A percentile compares a stretch with the other conserved stretches of the same genome.
Conservation (phyloP, 1,140 invertebrate species). For the Dolichoris vasculosae region DNA sequence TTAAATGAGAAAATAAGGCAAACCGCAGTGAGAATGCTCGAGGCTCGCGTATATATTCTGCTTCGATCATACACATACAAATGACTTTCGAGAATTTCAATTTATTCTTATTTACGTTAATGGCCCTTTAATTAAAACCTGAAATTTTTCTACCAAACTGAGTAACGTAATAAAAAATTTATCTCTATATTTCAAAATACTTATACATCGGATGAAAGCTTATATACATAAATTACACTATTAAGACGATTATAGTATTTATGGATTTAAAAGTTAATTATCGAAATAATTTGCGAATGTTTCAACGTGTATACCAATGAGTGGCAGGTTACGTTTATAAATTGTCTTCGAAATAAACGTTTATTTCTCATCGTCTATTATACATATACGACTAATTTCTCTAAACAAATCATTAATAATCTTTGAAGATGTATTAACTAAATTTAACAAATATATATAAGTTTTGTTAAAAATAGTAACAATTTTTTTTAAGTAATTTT, state of each 20-base stretch:
- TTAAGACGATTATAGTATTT: background rate
- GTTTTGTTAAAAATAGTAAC: too few relatives aligned
- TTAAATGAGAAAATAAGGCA: slow-evolving; percentile 42
- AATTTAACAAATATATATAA: too few relatives aligned
- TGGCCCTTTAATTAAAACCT: background rate
- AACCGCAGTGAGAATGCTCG: slow-evolving; percentile 13
- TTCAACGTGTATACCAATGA: too few relatives aligned
- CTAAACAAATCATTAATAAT: too few relatives aligned
- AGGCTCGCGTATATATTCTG: background rate
- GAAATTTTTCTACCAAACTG: background rate
- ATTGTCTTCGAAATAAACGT: too few relatives aligned
- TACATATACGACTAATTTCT: too few relatives aligned
- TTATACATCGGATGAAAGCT: background rate
- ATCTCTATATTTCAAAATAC: background rate
- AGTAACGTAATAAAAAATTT: background rate
- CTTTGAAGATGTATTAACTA: too few relatives aligned
- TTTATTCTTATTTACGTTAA: slow-evolving; percentile 24
- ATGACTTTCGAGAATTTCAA: slow-evolving; percentile 26
- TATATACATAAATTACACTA: background rate
- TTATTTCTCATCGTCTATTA: too few relatives aligned
- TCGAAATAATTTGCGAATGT: too few relatives aligned
- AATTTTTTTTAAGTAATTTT: too few relatives aligned
- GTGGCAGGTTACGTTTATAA: too few relatives aligned
- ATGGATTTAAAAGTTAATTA: too few relatives aligned
- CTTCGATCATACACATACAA: slow-evolving; percentile 19